A percentile compares a stretch with the other conserved stretches of the same genome.
Evolutionary conservation across 2,888 invertebrate genomes (phyloP).

Genomic region (Hirtodrosophila trivittata): DNA sequence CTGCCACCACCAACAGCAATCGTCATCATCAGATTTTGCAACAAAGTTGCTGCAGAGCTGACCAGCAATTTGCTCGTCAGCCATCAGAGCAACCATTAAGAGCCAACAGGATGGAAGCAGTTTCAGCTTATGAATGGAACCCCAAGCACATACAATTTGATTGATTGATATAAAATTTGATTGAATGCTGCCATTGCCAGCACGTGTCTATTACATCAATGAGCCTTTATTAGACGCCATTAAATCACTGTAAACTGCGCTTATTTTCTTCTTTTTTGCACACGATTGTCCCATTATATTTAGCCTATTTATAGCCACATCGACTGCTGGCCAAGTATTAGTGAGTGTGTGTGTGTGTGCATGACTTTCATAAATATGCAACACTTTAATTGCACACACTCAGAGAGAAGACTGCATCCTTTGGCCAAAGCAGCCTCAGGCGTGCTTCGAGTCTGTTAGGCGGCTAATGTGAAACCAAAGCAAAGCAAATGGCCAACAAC

Average conservation of each 20-base stretch:
- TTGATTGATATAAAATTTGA: constrained; percentile 48
- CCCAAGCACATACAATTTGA: constrained; percentile 39
- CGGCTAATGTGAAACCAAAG: constrained; percentile 19
- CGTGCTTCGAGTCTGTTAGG: constrained; percentile 9
- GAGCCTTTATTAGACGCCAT: constrained; percentile 64
- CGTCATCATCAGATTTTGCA: constrained; percentile 43
- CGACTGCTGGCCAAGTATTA: constrained; percentile 46
- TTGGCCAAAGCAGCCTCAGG: constrained; percentile 2
- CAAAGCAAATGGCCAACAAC: not conserved
- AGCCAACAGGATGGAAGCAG: constrained; percentile 46
- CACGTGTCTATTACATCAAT: constrained; percentile 75
- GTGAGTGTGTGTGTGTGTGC: constrained; percentile 38
- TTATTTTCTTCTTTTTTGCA: not conserved
- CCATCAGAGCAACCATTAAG: constrained; percentile 1
- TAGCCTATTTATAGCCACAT: constrained; percentile 48
- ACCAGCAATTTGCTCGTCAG: constrained; percentile 53
- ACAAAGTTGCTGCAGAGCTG: constrained; percentile 41
- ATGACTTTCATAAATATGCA: constrained; percentile 72
- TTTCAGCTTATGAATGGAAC: constrained; percentile 39
- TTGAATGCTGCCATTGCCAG: constrained; percentile 19
- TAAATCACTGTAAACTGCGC: constrained; percentile 25
- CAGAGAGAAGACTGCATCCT: constrained; percentile 30
- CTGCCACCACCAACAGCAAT: constrained; percentile 32
- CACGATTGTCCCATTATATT: constrained; percentile 11
- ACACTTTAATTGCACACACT: constrained; percentile 63